Base-by-base conservation (phyloP, 2,888 invertebrate genomes). In the Vanessa cardui region DNA sequence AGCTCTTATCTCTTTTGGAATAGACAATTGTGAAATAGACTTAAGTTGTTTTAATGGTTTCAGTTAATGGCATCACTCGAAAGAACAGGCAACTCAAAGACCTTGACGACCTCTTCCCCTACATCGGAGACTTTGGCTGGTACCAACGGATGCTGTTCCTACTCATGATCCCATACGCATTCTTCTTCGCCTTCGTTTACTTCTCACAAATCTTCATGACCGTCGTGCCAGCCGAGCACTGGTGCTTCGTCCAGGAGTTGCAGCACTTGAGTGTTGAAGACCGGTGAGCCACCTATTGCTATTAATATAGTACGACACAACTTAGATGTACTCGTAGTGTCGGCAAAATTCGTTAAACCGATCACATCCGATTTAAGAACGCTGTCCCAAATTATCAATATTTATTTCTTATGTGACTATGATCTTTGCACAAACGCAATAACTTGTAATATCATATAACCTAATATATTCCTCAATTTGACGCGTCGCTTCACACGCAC, bases 121-220 rank as follows among this genome's bases (percentile, higher is more conserved):
- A 88, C 71, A 80, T 92, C 0, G 92, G 92, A 0, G 87, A 82
- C 50, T 92, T 92, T 72, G 92, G 92, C 60, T 90, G 90, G 91
- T 92, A 90, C 82, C 92, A 92, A 66, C 81, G 90, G 0, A 79
- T 88, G 4, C 82, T 92, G 33, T 92, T 92, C 81, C 75, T 92
- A 0, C 73, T 92, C 47, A 92, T 92, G 92, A 90, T 92, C 71
- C 92, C 92, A 0, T 92, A 87, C 66, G 82, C 89, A 0, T 88
- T 88, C 80, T 92, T 90, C 87, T 91, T 92, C 73, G 91, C 92
- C 0, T 92, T 92, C 76, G 90, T 92, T 0, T 92, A 92, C 78
- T 92, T 92, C 72, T 85, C 87, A 0, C 92, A 92, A 77, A 92
- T 92, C 59, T 92, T 92, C 77, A 92, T 92, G 92, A 89, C 90